Percentiles rank a stretch among this genome's conserved stretches.
phyloP scores from a whole-genome alignment of 2,113 vertebrate genomes.

The Serinus canaria region DNA sequence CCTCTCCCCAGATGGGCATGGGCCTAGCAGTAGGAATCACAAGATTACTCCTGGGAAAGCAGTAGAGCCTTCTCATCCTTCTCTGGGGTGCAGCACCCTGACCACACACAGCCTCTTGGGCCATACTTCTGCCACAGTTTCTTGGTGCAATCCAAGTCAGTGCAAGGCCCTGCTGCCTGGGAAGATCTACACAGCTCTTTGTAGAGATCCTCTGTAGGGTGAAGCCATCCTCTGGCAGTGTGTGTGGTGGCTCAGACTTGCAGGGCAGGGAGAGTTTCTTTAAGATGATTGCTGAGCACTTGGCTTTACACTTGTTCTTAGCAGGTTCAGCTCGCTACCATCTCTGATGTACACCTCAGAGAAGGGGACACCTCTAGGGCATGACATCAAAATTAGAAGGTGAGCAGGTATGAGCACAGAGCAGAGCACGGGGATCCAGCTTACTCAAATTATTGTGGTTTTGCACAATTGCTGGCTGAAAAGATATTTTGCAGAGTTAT shows the following conservation, averaged over 20 bases:
- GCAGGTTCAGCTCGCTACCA: neutral
- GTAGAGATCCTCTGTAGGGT: accelerated
- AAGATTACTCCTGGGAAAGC: neutral
- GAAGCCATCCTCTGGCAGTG: neutral
- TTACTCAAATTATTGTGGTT: neutral
- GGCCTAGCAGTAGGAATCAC: neutral
- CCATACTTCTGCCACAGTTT: neutral
- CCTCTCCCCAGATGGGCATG: neutral
- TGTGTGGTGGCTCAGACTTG: neutral
- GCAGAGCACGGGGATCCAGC: neutral
- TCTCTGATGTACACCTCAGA: neutral
- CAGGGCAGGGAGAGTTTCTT: neutral
- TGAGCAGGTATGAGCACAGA: neutral
- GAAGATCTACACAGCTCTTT: neutral
- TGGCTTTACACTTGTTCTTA: neutral
- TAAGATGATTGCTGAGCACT: neutral
- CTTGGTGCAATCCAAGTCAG: neutral
- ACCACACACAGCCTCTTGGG: accelerated
- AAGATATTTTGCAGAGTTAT: neutral
- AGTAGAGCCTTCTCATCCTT: neutral
- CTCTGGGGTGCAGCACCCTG: neutral
- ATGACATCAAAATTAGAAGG: neutral
- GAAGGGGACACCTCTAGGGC: neutral
- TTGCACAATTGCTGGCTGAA: neutral
- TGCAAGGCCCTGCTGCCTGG: neutral